Conservation (phyloP, 2,797 vertebrate genomes). For the Heliangelus exortis region DNA sequence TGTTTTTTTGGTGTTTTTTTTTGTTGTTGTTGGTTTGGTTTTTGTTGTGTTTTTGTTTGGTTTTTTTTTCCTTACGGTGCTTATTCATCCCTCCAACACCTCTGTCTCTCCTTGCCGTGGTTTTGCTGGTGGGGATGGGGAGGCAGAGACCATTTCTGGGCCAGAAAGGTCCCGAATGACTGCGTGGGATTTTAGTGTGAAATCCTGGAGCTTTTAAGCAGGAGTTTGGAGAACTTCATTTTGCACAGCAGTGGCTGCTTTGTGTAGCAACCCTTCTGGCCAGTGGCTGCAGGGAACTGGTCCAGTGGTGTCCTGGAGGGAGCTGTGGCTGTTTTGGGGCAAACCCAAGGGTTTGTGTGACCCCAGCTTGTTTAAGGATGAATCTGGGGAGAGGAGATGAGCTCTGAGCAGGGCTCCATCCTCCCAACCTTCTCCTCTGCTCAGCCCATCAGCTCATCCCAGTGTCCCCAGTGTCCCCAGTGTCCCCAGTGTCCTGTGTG, state of each 20-base stretch:
- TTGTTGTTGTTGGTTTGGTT: no score
- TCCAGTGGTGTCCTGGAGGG: not conserved
- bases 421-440: not conserved
- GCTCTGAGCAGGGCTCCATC: accelerated
- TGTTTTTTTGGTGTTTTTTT: no score
- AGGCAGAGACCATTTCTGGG: not conserved
- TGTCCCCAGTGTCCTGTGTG: no score
- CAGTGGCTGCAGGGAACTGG: not conserved
- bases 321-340: not conserved
- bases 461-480: accelerated
- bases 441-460: not conserved
- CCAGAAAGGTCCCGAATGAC: not conserved
- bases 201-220: not conserved
- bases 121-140: not conserved
- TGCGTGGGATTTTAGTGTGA: accelerated
- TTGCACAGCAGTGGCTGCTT: not conserved
- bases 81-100: accelerated
- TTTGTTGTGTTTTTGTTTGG: no score
- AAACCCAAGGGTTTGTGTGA: not conserved
- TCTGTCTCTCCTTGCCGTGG: not conserved
- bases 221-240: not conserved
- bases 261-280: accelerated
- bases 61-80: accelerated
- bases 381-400: not conserved
- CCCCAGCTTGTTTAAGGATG: not conserved